Base-by-base conservation (phyloP, 1,140 invertebrate genomes). In the Lordiphosa clarofinis region DNA sequence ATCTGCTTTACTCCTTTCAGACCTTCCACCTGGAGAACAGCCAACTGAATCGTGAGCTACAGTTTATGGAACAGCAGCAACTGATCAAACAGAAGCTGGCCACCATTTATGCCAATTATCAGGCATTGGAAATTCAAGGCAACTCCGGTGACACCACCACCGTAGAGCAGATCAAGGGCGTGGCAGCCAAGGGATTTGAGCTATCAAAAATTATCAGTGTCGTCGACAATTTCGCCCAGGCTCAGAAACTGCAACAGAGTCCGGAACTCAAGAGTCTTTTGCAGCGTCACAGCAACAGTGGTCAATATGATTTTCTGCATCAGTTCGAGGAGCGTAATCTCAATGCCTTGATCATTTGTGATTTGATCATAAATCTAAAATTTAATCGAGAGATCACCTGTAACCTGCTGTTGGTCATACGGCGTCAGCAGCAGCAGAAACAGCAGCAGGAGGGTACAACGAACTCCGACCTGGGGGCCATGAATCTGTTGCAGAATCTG, bases 21-120 rank as follows among this genome's bases (percentile, higher is more conserved):
- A 90, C 90, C 12, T 91, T 90, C 53, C 78, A 89, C 46, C 56
- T 91, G 37, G 61, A 90, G 58, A 68, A 90, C 6, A 88, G 82
- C 9, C 55, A 78, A 49, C 28, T 90, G 0, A 88, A 87, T n/a
- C 62, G 84, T 8, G 89, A 91, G 60, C 70, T 91, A 4, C 54
- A 84, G 12, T 90, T 89, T 48, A 87, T 89, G 44, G 89, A 90
- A 68, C 88, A 89, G 57, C 70, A 90, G 28, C 75, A 88, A 33
- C 66, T 88, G 3, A 78, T 90, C 6, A 90, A 88, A 53, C 75
- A 75, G 15, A 89, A 88, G 42, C 44, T 88, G 24, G 36, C 69
- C 13, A 55, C 21, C 10, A 87, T 86, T 4, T 87, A 86, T 54
- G 53, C 62, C 4, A 87, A 87, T 12, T 88, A 89, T 49, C 56